Percentiles rank a stretch among this genome's conserved stretches.
Conservation (phyloP, 2,113 vertebrate species). For the Halichoerus grypus region DNA sequence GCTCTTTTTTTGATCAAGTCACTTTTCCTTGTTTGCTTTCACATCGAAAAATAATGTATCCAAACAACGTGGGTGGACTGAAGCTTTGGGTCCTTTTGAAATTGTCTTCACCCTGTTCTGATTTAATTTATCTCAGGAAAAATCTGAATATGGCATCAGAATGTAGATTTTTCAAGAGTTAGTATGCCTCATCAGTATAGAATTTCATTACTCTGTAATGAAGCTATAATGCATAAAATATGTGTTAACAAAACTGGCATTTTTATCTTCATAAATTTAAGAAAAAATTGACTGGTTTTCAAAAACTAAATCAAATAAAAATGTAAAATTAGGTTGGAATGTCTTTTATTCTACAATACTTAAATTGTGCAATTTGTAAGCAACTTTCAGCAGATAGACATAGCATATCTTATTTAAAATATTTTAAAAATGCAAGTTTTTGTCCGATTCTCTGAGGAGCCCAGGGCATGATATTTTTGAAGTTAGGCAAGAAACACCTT, state of each 20-base stretch:
- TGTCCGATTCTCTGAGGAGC: constrained; percentile 35
- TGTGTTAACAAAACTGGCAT: constrained; percentile 28
- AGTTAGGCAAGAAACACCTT: neutral
- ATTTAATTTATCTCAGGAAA: constrained; percentile 78
- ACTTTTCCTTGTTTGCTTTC: constrained; percentile 81
- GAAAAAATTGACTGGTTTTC: constrained; percentile 54
- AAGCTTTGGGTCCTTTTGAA: constrained; percentile 71
- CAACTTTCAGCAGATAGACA: neutral
- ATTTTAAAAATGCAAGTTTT: constrained; percentile 61
- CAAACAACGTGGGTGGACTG: constrained; percentile 60
- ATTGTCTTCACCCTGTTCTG: constrained; percentile 70
- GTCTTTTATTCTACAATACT: neutral
- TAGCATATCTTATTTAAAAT: constrained; percentile 46
- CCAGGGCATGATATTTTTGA: neutral
- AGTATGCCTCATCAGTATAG: constrained; percentile 49
- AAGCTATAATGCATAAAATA: constrained; percentile 58
- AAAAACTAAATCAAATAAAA: constrained; percentile 65
- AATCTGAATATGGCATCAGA: constrained; percentile 59
- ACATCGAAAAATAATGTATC: constrained; percentile 73
- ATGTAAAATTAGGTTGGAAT: constrained; percentile 39
- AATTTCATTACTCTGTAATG: constrained; percentile 60
- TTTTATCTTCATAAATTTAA: constrained; percentile 62
- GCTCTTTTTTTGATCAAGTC: constrained; percentile 78
- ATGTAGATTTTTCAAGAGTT: constrained; percentile 63
- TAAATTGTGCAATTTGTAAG: constrained; percentile 52